Percentiles rank a stretch among this genome's conserved stretches.
These are phyloP conservation scores for Serripes groenlandicus DNA, from an alignment of 2,888 invertebrate genomes.

Conservation along the genomic window DNA sequence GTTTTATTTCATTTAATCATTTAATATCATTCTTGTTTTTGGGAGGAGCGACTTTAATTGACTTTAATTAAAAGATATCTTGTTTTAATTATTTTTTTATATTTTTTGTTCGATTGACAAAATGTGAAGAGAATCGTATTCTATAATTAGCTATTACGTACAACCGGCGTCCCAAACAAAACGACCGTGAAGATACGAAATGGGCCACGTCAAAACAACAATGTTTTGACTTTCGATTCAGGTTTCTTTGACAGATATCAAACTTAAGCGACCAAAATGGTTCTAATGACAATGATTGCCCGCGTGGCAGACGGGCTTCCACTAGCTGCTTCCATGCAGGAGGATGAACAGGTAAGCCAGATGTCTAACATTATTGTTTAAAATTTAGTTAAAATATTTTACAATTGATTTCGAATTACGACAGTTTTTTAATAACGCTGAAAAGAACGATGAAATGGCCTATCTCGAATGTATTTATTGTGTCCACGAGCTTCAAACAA, in stretches of 20 bases:
- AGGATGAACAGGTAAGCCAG: constrained; percentile 96
- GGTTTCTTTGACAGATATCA: background rate
- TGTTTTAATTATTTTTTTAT: too few relatives aligned
- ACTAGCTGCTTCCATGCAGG: constrained; percentile 98
- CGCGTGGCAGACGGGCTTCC: constrained; percentile 97
- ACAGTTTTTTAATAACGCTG: too few relatives aligned
- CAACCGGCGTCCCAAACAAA: background rate
- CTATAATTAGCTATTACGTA: background rate
- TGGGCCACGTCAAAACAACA: constrained; percentile 60
- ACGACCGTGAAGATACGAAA: constrained; percentile 10
- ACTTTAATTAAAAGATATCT: too few relatives aligned
- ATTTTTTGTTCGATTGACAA: background rate
- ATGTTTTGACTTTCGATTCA: constrained; percentile 6
- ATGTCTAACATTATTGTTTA: background rate
- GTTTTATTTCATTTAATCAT: too few relatives aligned
- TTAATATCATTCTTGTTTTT: too few relatives aligned
- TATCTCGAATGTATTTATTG: too few relatives aligned
- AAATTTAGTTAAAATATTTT: too few relatives aligned
- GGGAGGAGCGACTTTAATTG: too few relatives aligned
- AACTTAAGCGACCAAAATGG: constrained; percentile 90
- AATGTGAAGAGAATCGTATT: background rate
- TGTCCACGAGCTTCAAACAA: too few relatives aligned
- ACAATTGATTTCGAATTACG: too few relatives aligned
- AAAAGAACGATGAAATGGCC: too few relatives aligned
- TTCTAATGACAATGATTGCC: constrained; percentile 99